phyloP scores from a whole-genome alignment of 2,888 invertebrate species.

The Nycteola revayana region DNA sequence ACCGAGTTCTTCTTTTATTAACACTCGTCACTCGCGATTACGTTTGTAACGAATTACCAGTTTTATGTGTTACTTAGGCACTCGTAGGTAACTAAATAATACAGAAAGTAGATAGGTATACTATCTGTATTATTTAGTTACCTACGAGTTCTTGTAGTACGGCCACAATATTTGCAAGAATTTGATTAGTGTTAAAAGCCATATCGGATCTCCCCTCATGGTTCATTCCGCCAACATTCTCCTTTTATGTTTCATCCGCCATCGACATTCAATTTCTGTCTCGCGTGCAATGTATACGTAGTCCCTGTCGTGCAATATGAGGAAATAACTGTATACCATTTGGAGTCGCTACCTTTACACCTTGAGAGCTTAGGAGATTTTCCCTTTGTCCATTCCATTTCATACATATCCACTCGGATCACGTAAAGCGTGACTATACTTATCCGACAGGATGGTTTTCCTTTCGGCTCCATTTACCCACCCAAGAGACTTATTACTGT shows the following conservation, averaged over 20 bases:
- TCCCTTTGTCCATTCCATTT: slow-evolving; percentile 65
- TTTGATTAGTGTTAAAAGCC: slow-evolving; percentile 26
- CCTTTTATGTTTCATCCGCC: slow-evolving; percentile 51
- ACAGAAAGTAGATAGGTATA: too few relatives aligned
- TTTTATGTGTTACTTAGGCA: too few relatives aligned
- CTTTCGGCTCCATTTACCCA: slow-evolving; percentile 73
- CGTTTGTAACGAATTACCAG: too few relatives aligned
- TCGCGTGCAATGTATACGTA: slow-evolving; percentile 40
- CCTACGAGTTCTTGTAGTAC: too few relatives aligned
- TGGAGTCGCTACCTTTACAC: slow-evolving; percentile 65
- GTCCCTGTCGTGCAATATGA: slow-evolving; percentile 54
- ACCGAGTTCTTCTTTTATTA: too few relatives aligned
- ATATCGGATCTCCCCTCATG: slow-evolving; percentile 22
- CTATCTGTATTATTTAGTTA: too few relatives aligned
- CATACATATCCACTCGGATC: slow-evolving; percentile 61
- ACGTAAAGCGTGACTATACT: slow-evolving; percentile 64
- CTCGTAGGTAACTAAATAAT: too few relatives aligned
- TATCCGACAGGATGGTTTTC: slow-evolving; percentile 65
- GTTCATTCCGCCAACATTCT: slow-evolving; percentile 42
- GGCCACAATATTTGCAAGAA: slow-evolving; percentile 6
- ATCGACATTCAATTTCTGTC: slow-evolving; percentile 63
- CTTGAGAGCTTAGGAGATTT: slow-evolving; percentile 76
- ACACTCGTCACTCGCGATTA: too few relatives aligned
- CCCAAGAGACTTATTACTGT: slow-evolving; percentile 79
- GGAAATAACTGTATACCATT: slow-evolving; percentile 66